A percentile compares a stretch with the other conserved stretches of the same genome.
These are phyloP conservation scores for Penaeus monodon DNA, from an alignment of 2,888 invertebrate species.

Conservation along the genomic window DNA sequence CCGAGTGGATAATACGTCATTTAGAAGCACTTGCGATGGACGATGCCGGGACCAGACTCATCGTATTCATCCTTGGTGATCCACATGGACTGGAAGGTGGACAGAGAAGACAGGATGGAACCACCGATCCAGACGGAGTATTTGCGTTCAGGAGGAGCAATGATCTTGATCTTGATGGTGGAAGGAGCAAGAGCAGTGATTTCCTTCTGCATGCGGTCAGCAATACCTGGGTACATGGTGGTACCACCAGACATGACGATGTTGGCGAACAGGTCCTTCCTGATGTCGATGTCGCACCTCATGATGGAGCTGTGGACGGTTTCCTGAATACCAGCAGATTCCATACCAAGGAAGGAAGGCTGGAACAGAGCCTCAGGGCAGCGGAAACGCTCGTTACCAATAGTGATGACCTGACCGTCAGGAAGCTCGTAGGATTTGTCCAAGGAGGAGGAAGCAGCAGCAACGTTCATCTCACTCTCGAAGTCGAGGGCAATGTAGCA, in stretches of 20 bases:
- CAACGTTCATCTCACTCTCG: slow-evolving; percentile 31
- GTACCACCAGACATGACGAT: slow-evolving; percentile 84
- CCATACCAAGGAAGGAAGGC: slow-evolving; percentile 79
- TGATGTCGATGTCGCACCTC: slow-evolving; percentile 68
- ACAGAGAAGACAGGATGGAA: slow-evolving; percentile 87
- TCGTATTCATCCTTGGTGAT: slow-evolving; percentile 91
- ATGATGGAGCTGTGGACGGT: slow-evolving; percentile 69
- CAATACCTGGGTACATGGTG: slow-evolving; percentile 94
- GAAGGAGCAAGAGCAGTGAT: slow-evolving; percentile 79
- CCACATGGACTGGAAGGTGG: slow-evolving; percentile 93
- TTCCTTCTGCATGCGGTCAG: slow-evolving; percentile 91
- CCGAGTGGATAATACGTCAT: slow-evolving; percentile 67
- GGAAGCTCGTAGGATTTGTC: slow-evolving; percentile 94
- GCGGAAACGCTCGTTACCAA: slow-evolving; percentile 91
- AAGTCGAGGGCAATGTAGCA: slow-evolving; percentile 55
- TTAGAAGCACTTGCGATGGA: slow-evolving; percentile 73
- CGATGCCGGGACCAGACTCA: slow-evolving; percentile 79
- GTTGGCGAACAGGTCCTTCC: slow-evolving; percentile 67
- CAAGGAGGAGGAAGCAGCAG: slow-evolving; percentile 85
- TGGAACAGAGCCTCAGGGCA: slow-evolving; percentile 82
- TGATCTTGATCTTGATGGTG: slow-evolving; percentile 95
- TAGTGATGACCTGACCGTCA: slow-evolving; percentile 91
- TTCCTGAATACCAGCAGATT: too few species aligned
- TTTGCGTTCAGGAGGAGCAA: slow-evolving; percentile 89
- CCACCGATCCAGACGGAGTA: slow-evolving; percentile 94